Evolutionary conservation across 2,888 invertebrate genomes (phyloP).

Genomic region (Conomelus anceps): DNA sequence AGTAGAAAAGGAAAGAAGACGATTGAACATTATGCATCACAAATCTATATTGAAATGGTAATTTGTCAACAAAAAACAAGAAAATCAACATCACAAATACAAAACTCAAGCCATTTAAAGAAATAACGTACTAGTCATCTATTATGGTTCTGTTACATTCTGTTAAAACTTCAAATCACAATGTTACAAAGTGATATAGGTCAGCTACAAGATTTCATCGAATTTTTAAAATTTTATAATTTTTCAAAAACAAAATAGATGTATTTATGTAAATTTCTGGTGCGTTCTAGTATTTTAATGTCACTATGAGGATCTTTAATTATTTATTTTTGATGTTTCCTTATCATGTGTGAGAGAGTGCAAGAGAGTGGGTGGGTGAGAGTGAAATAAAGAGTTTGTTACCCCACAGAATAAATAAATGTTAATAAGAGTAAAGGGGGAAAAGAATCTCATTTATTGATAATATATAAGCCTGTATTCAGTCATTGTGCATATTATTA

Average conservation of each 20-base stretch:
- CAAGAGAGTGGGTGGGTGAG: background rate
- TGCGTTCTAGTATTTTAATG: background rate
- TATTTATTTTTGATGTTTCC: background rate
- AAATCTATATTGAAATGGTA: background rate
- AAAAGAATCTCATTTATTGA: background rate
- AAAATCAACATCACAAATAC: background rate
- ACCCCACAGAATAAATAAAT: background rate
- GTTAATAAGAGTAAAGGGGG: background rate
- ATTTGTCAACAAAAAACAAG: background rate
- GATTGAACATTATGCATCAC: background rate
- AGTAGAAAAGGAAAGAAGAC: background rate
- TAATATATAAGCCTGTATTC: background rate
- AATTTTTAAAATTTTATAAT: background rate
- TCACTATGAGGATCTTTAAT: background rate
- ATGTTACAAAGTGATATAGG: too few relatives aligned
- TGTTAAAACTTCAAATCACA: too few relatives aligned
- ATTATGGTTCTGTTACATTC: background rate
- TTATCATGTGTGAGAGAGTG: background rate
- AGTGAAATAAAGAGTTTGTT: too few relatives aligned
- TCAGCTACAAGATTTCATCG: too few relatives aligned
- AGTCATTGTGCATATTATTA: background rate
- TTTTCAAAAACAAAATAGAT: background rate
- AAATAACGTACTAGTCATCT: background rate
- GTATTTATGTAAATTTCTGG: too few relatives aligned
- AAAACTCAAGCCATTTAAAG: background rate